Base-by-base conservation (phyloP, 2,888 invertebrate species). In the Watsonalla cultraria region DNA sequence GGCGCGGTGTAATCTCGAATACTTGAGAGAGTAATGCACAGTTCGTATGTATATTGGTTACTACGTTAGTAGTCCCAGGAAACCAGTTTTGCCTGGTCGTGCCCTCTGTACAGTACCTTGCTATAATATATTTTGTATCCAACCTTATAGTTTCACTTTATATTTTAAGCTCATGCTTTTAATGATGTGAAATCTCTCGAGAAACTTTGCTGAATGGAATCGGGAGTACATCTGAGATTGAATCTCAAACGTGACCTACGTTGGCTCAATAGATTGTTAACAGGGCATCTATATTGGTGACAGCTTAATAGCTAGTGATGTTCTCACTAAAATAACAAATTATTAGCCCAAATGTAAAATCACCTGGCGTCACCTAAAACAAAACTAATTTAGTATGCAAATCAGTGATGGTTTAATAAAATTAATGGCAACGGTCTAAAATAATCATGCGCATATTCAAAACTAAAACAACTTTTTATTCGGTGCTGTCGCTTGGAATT, bases 21-120 rank as follows among this genome's bases (percentile, higher is more conserved):
- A 77, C 75, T 73, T 72, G 77, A 74, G 74, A 59, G 74, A 78
- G 83, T 84, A 84, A 83, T 80, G 82, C 80, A 83, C 82, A 81
- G 77, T 79, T 75, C 73, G 79, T 82, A 84, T 84, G 84, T 86
- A 87, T 88, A 86, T 87, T 88, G 86, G 88, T 88, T 84, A 87
- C 84, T 88, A 82, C 85, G 84, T 73, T 86, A 85, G 84, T 86
- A 87, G 87, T 80, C 78, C 62, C 80, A 74, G 70, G 66, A 82
- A 90, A 90, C 90, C 88, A 81, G 90, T 90, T 85, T 75, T 62
- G 63, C 59, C 71, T 76, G 80, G 75, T 79, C 82, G 75, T 86
- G 89, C 86, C 85, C 87, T 87, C 86, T 85, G 87, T 84, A 79
- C 82, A 75, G 78, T 80, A 80, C 72, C 72, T 70, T 65, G 64